Conservation (phyloP, 2,797 vertebrate genomes). For the Lithobates pipiens region DNA sequence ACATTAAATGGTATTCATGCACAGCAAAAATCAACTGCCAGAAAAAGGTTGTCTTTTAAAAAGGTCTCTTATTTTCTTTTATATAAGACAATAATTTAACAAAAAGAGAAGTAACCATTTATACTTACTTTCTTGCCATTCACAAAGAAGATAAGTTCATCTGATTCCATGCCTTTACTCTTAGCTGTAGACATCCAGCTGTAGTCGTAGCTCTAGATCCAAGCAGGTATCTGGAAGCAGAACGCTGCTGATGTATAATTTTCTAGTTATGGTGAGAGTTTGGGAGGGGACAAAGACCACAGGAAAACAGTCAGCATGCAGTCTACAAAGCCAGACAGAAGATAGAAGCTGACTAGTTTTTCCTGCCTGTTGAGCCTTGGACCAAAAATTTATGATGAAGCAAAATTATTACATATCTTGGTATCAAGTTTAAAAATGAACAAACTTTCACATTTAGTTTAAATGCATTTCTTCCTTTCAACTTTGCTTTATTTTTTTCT, state of each 20-base stretch:
- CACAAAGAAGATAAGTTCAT: constrained; percentile 47
- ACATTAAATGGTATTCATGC: too few relatives aligned
- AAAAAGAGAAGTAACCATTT: neutral
- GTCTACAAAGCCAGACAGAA: neutral
- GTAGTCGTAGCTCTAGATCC: neutral
- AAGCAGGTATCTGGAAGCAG: neutral
- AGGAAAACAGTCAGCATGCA: neutral
- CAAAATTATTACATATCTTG: too few relatives aligned
- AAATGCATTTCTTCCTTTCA: too few relatives aligned
- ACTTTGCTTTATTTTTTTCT: too few relatives aligned
- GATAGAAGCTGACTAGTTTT: neutral
- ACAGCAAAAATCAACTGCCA: too few relatives aligned
- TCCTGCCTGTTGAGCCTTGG: neutral
- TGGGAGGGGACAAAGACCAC: neutral
- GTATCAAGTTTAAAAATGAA: too few relatives aligned
- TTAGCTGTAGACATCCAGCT: constrained; percentile 21
- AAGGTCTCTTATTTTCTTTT: neutral
- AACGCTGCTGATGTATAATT: neutral
- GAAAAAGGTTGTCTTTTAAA: neutral
- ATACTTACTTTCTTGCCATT: constrained; percentile 47
- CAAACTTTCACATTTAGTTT: too few relatives aligned
- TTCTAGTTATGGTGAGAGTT: neutral
- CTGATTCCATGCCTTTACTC: neutral
- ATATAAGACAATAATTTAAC: neutral
- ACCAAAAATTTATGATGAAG: too few relatives aligned